Percentiles rank a stretch among this genome's conserved stretches.
These are phyloP conservation scores for Etheostoma perlongum DNA, from an alignment of 2,797 vertebrate species.

Conservation along the genomic window DNA sequence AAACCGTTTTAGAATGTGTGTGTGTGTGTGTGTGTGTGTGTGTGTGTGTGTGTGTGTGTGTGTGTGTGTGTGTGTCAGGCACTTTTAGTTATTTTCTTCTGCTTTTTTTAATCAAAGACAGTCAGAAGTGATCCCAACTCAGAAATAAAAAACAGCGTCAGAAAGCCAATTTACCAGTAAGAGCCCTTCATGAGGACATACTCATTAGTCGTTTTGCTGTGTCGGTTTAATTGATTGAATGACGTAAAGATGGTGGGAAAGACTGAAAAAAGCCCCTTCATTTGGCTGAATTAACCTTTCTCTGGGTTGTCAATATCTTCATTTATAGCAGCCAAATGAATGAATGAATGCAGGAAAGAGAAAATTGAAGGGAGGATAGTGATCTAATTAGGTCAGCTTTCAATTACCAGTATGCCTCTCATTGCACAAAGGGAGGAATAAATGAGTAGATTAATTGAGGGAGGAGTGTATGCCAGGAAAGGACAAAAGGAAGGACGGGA, in stretches of 20 bases:
- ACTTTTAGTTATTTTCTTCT: conserved; percentile 1
- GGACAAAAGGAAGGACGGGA: not conserved
- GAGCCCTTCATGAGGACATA: conserved; percentile 10
- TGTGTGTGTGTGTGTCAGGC: not conserved
- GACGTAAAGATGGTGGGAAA: not conserved
- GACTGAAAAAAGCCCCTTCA: not conserved
- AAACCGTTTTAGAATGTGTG: no score
- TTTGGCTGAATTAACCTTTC: conserved; percentile 42
- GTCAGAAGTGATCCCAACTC: not conserved
- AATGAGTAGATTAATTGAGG: not conserved
- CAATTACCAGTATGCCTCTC: not conserved
- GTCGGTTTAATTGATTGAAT: conserved; percentile 17
- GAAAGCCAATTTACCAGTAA: conserved; percentile 23
- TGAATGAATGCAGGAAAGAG: not conserved
- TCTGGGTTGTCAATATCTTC: conserved; percentile 18
- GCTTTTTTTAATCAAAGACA: conserved; percentile 10
- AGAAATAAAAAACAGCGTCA: not conserved
- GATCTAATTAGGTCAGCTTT: conserved; percentile 19
- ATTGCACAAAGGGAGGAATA: not conserved
- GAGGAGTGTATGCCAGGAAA: not conserved
- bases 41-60: not conserved
- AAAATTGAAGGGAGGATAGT: not conserved
- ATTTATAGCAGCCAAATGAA: not conserved
- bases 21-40: not conserved
- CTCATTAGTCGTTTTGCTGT: not conserved